Evolutionary conservation across 2,888 invertebrate genomes (phyloP).

Genomic region (Limnephilus auricula): DNA sequence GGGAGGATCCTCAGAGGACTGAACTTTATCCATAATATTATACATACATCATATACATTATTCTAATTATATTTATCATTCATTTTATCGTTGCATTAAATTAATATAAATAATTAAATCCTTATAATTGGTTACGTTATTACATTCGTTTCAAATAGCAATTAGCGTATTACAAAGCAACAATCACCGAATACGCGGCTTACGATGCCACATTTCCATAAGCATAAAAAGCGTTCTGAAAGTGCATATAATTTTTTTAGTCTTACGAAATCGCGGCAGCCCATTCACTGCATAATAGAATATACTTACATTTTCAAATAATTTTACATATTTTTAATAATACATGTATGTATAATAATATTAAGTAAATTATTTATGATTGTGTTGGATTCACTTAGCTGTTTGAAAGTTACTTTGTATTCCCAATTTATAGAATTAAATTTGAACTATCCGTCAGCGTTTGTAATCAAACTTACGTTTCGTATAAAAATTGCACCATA

Average conservation of each 20-base stretch:
- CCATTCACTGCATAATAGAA: not conserved
- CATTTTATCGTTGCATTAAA: too few species aligned
- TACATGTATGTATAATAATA: not conserved
- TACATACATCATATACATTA: not conserved
- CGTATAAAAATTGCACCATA: not conserved
- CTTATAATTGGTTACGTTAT: not conserved
- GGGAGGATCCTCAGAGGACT: not conserved
- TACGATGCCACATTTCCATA: not conserved
- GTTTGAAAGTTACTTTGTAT: not conserved
- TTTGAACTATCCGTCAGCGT: not conserved
- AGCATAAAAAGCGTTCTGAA: not conserved
- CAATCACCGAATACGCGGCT: not conserved
- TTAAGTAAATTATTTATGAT: not conserved
- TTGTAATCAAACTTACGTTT: not conserved
- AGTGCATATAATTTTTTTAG: not conserved
- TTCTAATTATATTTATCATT: not conserved
- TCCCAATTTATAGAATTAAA: not conserved
- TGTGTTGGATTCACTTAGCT: not conserved
- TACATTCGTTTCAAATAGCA: not conserved
- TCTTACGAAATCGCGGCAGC: not conserved
- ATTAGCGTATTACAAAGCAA: not conserved
- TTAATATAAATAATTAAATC: not conserved
- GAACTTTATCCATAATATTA: not conserved
- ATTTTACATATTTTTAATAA: too few species aligned
- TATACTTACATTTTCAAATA: not conserved